Evolutionary conservation across 1,140 invertebrate species (phyloP), one percentile per base, ranked within the genome.

Genomic region (Trichonephila inaurata): DNA sequence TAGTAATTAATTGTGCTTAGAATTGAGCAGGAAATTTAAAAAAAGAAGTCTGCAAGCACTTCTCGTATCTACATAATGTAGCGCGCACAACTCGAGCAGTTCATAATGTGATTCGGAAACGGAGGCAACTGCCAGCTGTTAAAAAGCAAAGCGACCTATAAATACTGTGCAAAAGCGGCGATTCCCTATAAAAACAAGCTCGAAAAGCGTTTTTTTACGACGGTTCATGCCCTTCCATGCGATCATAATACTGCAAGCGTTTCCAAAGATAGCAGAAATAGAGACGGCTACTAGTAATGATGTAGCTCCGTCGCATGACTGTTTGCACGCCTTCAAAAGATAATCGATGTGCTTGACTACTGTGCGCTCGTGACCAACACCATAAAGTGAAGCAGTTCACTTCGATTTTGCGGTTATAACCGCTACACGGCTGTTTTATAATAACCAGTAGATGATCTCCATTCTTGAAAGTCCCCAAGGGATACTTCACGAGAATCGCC

Each of bases 241-340:
- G 72, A 40, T 77, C 72, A 28, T 77, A 77, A 77, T 77, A 77
- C 28, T 90, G 16, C 44, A 18, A 85, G 51, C 44, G 44, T 60
- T 85, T 60, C 82, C 44, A 87, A 40, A 58, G 85, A 87, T 33
- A 44, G 66, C 40, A 60, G 81, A 81, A 40, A 90, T 58, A 58
- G 69, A 81, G 72, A 72, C 72, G 33, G 72, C 66, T 8, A 81
- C 72, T 51, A 69, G 72, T 90, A 90, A 90, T 90, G 89, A 90
- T 51, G 87, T 51, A 60, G 86, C 62, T 66, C 77, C 58, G 66
- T 90, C 89, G 89, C 89, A 90, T 81, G 89, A 90, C 89, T 90
- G 89, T 90, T 90, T 81, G 89, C 89, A 90, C 89, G 89, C 89
- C 69, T 90, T 61, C 89, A 90, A 58, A 51, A 61, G 89, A 90